Base-by-base conservation (phyloP, 92 coral and sea anemone genomes). In the Pocillopora grandis region DNA sequence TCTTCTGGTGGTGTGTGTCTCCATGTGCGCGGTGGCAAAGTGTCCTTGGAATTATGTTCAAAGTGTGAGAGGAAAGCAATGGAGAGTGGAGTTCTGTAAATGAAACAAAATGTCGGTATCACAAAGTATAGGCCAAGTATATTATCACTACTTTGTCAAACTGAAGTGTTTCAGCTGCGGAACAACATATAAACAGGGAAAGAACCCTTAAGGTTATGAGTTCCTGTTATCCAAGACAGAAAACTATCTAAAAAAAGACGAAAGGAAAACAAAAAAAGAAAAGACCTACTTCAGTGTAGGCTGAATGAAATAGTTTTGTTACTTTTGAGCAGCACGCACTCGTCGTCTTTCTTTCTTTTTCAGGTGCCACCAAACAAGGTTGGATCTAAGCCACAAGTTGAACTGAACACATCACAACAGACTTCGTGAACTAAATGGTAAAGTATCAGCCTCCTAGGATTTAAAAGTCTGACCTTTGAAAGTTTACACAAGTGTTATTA, bases 1-100 rank as follows among this genome's bases (percentile, higher is more conserved):
- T 72, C 65, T 10, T 73, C 89, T 10, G 98, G 94, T 71, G 99
- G 99, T 61, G 92, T 97, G 35, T 97, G 99, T 56, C 97, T 97
- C 64, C 99, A 97, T 88, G 94, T 97, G 36, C 87, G 86, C 52
- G 90, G 88, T 52, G 92, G 92, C 81, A 97, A 91, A 79, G 98
- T 97, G 58, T 97, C 98, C 7, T 82, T 97, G 89, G 98, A 93
- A 61, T 90, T 97, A 78, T 97, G 99, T 62, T 87, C 86, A 1
- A 87, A 85, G 70, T 97, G 99, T 84, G 93, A 92, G 89, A 84
- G 68, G 89, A 94, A 88, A 80, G 94, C 97, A 15, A 63, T 77
- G 72, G 82, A 88, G 71, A 77, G 48, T 31, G 72, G 74, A 59
- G 31, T 66, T 68, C 84, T 64, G 77, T 76, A 73, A 80, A 89